phyloP scores from a whole-genome alignment of 2,888 invertebrate genomes.

The Chouioia cunea region DNA sequence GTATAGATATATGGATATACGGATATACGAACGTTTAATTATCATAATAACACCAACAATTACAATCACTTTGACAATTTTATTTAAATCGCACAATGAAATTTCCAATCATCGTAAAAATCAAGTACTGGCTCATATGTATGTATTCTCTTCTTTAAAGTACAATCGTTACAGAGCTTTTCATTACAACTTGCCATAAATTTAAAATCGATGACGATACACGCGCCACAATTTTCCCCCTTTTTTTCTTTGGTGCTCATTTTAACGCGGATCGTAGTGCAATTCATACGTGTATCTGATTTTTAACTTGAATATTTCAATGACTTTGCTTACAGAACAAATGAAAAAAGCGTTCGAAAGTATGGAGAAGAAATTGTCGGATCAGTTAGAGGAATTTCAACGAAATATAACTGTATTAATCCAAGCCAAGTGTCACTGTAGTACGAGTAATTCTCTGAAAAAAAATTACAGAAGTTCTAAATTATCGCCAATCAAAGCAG shows the following conservation, averaged over 20 bases:
- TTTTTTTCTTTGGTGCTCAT: no score
- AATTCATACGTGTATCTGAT: no score
- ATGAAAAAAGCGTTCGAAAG: slow-evolving; percentile 54
- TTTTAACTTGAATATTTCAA: neutral
- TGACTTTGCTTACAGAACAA: slow-evolving; percentile 52
- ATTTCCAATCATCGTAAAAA: neutral
- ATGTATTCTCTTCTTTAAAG: no score
- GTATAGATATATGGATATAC: no score
- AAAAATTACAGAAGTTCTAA: slow-evolving; percentile 16
- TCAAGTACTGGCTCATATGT: neutral
- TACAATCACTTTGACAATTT: neutral
- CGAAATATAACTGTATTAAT: slow-evolving; percentile 23
- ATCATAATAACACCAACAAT: no score
- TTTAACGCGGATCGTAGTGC: no score
- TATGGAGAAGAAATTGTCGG: slow-evolving; percentile 53
- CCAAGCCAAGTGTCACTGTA: slow-evolving; percentile 18
- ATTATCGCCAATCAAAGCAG: slow-evolving; percentile 30
- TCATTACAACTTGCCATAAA: no score
- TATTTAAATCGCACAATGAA: neutral
- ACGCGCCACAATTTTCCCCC: no score
- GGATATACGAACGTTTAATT: no score
- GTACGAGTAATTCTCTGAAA: neutral
- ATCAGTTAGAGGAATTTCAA: slow-evolving; percentile 53
- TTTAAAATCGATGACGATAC: no score
- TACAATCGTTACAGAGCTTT: no score